Evolutionary conservation across 2,888 invertebrate species (phyloP).

Genomic region (Brenthis ino): DNA sequence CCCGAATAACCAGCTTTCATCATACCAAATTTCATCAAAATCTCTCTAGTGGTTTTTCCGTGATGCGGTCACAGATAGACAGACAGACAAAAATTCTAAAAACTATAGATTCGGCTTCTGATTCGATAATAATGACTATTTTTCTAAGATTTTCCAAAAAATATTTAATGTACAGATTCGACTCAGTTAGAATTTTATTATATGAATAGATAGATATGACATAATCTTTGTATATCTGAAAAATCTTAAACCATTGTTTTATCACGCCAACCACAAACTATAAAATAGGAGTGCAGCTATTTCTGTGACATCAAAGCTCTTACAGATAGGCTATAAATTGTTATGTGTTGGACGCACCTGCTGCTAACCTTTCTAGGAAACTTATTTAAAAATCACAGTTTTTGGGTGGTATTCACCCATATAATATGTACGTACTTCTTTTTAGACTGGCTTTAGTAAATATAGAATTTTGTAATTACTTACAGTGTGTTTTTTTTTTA

Average conservation of each 20-base stretch:
- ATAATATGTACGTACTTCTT: neutral
- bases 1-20: no score
- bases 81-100: no score
- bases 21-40: no score
- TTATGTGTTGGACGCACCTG: constrained; percentile 54
- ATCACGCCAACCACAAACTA: constrained; percentile 33
- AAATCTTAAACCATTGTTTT: constrained; percentile 18
- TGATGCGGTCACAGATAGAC: no score
- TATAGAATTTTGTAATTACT: no score
- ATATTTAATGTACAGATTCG: no score
- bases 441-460: neutral
- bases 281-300: constrained; percentile 42
- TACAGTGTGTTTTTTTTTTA: no score
- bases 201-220: neutral
- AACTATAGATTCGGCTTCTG: no score
- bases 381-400: constrained; percentile 35
- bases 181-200: no score
- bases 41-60: no score
- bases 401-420: constrained; percentile 29
- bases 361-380: constrained; percentile 54
- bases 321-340: constrained; percentile 44
- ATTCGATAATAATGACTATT: no score
- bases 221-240: constrained; percentile 3
- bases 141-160: no score
- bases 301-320: constrained; percentile 48